Percentiles rank a stretch among this genome's conserved stretches.
phyloP scores from a whole-genome alignment of 1,140 invertebrate species.

The Aphaenogaster floridana region DNA sequence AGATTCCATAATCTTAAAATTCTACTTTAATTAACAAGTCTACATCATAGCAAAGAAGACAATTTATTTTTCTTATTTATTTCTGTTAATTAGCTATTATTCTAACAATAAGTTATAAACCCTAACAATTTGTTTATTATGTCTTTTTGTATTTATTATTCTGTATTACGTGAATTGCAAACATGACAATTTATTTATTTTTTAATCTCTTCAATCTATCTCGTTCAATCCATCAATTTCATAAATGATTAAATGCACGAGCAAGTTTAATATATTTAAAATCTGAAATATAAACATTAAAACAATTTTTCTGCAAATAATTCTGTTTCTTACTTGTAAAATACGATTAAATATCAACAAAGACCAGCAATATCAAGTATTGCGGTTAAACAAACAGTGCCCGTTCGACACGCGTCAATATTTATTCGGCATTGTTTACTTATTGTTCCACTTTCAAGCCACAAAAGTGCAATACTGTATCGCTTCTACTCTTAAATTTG shows the following conservation, averaged over 20 bases:
- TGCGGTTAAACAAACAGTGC: constrained; percentile 15
- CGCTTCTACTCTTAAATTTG: constrained; percentile 30
- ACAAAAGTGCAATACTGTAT: constrained; percentile 20
- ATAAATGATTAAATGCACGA: neutral
- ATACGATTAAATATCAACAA: constrained; percentile 44
- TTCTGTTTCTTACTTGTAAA: constrained; percentile 25
- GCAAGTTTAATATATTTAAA: constrained; percentile 24
- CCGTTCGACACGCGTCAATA: constrained; percentile 17
- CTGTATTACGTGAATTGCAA: neutral
- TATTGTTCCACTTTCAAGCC: constrained; percentile 44
- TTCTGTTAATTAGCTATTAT: neutral
- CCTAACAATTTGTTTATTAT: neutral
- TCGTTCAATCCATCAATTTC: neutral
- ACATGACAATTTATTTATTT: neutral
- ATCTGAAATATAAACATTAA: neutral
- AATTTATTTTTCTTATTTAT: neutral
- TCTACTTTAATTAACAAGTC: constrained; percentile 5
- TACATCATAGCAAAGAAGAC: neutral
- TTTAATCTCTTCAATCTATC: neutral
- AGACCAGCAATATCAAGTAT: constrained; percentile 31
- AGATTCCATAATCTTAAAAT: neutral
- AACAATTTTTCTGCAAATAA: neutral
- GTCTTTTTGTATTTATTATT: neutral
- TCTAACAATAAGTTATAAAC: neutral
- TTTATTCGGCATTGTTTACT: constrained; percentile 47